These are phyloP conservation scores for Ectemnius lituratus DNA, from an alignment of 2,888 invertebrate species.

Conservation along the genomic window DNA sequence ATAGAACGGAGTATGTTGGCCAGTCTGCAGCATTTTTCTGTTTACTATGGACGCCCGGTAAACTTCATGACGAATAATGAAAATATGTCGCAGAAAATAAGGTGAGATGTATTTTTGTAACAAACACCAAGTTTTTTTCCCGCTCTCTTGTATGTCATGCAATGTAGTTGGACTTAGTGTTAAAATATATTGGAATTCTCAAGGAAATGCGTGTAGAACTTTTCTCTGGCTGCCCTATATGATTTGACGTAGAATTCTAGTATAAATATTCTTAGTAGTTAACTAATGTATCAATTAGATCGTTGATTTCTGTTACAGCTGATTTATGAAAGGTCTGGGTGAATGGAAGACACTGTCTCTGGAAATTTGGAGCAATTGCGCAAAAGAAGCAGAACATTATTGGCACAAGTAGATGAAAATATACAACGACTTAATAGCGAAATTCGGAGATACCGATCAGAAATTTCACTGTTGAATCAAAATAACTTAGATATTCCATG, in stretches of 20 bases:
- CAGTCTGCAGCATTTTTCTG: constrained; percentile 38
- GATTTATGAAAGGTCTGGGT: neutral
- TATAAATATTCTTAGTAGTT: no score
- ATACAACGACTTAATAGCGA: constrained; percentile 48
- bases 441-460: constrained; percentile 38
- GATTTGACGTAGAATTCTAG: no score
- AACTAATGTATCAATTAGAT: neutral
- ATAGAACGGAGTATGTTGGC: constrained; percentile 23
- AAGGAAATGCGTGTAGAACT: no score
- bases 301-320: neutral
- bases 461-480: constrained; percentile 52
- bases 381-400: constrained; percentile 51
- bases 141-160: no score
- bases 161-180: no score
- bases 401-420: constrained; percentile 44
- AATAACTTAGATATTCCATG: neutral
- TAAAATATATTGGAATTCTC: no score
- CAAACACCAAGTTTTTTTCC: no score
- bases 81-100: constrained; percentile 22
- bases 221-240: no score
- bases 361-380: constrained; percentile 53
- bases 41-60: constrained; percentile 31
- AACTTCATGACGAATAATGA: constrained; percentile 32
- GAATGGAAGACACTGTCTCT: constrained; percentile 51
- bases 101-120: neutral